A percentile compares a stretch with the other conserved stretches of the same genome.
These are phyloP conservation scores for Chaetops frenatus DNA, from an alignment of 2,113 vertebrate genomes.

Conservation along the genomic window DNA sequence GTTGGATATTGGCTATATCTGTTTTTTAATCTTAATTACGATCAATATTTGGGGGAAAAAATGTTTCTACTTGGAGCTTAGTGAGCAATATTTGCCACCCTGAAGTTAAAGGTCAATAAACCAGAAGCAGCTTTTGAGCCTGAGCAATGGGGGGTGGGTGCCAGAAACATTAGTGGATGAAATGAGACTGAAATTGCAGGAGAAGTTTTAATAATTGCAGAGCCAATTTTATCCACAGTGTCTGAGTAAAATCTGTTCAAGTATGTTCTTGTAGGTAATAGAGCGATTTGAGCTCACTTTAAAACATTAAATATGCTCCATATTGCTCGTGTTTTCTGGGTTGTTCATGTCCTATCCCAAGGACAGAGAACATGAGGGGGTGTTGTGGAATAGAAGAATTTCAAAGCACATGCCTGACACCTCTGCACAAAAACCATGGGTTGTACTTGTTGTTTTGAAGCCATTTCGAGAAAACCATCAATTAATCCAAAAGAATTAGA, in stretches of 20 bases:
- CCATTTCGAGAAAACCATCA: background rate
- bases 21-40: background rate
- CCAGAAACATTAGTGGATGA: background rate
- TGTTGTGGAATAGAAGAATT: background rate
- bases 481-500: background rate
- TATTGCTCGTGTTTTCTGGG: background rate
- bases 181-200: background rate
- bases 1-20: background rate
- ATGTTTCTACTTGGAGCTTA: background rate
- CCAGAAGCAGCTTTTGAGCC: background rate
- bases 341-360: background rate
- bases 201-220: background rate
- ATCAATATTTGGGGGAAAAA: background rate
- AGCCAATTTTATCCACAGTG: background rate
- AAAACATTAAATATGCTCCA: background rate
- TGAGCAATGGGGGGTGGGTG: background rate
- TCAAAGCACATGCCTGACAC: background rate
- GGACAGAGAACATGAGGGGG: background rate
- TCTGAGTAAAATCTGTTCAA: background rate
- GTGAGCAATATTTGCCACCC: background rate
- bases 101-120: background rate
- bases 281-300: background rate
- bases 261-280: background rate
- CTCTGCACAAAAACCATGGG: background rate
- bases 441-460: background rate